Conservation (phyloP, 2,888 invertebrate genomes). For the Tromatobia lineatoria region DNA sequence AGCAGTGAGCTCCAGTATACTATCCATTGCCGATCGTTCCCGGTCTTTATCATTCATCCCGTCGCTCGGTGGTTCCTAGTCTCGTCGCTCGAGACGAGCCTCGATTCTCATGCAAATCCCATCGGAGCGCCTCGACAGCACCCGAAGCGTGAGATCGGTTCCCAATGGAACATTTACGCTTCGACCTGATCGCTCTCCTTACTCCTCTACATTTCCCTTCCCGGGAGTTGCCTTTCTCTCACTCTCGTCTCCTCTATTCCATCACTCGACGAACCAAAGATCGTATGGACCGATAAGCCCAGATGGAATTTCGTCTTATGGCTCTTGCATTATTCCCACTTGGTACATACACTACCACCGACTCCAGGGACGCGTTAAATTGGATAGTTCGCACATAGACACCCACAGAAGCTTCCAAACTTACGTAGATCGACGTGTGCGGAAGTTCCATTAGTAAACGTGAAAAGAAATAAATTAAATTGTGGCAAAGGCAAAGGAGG, state of each 20-base stretch:
- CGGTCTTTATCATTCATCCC: slow-evolving; percentile 66
- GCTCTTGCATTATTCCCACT: slow-evolving; percentile 43
- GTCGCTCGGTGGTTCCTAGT: slow-evolving; percentile 24
- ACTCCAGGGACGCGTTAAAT: slow-evolving; percentile 14
- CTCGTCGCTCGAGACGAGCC: slow-evolving; percentile 57
- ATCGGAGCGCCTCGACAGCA: slow-evolving; percentile 61
- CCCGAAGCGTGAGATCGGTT: slow-evolving; percentile 67
- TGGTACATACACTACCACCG: not conserved
- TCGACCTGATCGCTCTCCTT: slow-evolving; percentile 39
- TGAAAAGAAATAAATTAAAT: slow-evolving; percentile 9
- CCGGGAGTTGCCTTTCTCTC: not conserved
- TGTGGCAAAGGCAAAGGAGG: not conserved
- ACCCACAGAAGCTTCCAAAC: not conserved
- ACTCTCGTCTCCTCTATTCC: slow-evolving; percentile 21
- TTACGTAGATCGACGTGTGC: not conserved
- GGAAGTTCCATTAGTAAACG: not conserved
- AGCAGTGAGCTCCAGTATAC: slow-evolving; percentile 17
- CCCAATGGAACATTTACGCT: slow-evolving; percentile 68
- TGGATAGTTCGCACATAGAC: slow-evolving; percentile 27
- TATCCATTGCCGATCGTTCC: slow-evolving; percentile 38
- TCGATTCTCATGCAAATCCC: slow-evolving; percentile 78
- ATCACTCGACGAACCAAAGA: slow-evolving; percentile 48
- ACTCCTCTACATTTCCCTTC: not conserved
- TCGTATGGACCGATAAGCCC: slow-evolving; percentile 51
- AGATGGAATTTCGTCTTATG: slow-evolving; percentile 56